Evolutionary conservation across 2,888 invertebrate species (phyloP), one percentile per base, ranked within the genome.

Genomic region (Eristalis intricaria): DNA sequence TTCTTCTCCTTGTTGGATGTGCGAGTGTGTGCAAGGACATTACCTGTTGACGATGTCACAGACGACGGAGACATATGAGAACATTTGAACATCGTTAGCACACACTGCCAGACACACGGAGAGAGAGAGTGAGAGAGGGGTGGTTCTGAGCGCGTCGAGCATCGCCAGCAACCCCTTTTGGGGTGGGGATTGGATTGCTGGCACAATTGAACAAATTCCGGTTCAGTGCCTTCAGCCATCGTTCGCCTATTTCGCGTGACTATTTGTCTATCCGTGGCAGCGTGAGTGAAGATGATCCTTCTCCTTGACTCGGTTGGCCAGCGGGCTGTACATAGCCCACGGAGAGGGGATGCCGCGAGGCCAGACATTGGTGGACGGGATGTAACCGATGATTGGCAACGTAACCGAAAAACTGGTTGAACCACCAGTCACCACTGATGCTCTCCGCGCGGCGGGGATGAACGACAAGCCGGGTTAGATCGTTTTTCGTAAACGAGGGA

Each of bases 11-110:
- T 60, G 38, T 15, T 68, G 4, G 32, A 63, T 32, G 43, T 66
- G 35, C 76, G 63, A 19, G 35, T 84, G 75, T 80, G 64, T 80
- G 87, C 26, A 73, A 73, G 78, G 56, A 73, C 69, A 75, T 83
- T 78, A 87, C 87, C 87, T 87, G 87, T 87, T 87, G 87, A 87
- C 69, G 63, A 64, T 5, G 4, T n/a, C n/a, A n/a, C 43, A 43
- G 43, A 43, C 43, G 43, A 43, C 5, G 50, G n/a, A n/a, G 50
- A 19, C 50, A 50, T 50, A 19, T 7, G 50, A 26, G 26, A 50
- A 19, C 50, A 75, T 65, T 70, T 66, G 60, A 79, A 79, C 79
- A 58, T 75, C 26, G 75, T 69, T 63, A 23, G 56, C 10, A 35
- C 23, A 26, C 40, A 22, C 26, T 22, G 19, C 15, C 15, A 75